Percentiles rank a stretch among this genome's conserved stretches.
Conservation (phyloP, 64 coral and sea anemone genomes). For the Platygyra sinensis region DNA sequence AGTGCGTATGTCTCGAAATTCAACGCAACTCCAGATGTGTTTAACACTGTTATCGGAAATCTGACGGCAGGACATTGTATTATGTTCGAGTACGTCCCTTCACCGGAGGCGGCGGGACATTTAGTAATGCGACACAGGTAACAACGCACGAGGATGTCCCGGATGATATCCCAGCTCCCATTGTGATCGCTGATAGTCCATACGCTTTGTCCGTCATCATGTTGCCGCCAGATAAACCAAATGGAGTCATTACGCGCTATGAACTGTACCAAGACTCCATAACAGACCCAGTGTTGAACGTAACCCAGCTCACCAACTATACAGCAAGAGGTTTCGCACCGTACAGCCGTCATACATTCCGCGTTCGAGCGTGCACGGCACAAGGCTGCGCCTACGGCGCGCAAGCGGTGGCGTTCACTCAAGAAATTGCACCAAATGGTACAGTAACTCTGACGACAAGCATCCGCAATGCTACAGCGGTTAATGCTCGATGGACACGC, state of each 20-base stretch:
- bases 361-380: slow-evolving; percentile 70
- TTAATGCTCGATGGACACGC: slow-evolving; percentile 61
- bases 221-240: slow-evolving; percentile 69
- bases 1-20: slow-evolving; percentile 58
- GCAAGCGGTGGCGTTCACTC: slow-evolving; percentile 50
- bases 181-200: slow-evolving; percentile 57
- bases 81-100: slow-evolving; percentile 76
- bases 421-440: slow-evolving; percentile 87
- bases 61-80: slow-evolving; percentile 81
- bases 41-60: slow-evolving; percentile 54
- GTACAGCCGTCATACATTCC: slow-evolving; percentile 75
- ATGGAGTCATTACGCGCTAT: slow-evolving; percentile 89
- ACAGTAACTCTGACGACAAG: slow-evolving; percentile 58
- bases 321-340: slow-evolving; percentile 59
- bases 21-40: slow-evolving; percentile 46
- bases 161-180: slow-evolving; percentile 81
- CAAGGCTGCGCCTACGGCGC: slow-evolving; percentile 75
- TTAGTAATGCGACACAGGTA: slow-evolving; percentile 74
- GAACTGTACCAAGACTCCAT: slow-evolving; percentile 71
- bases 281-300: slow-evolving; percentile 57
- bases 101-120: slow-evolving; percentile 81
- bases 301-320: slow-evolving; percentile 56
- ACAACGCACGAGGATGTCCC: slow-evolving; percentile 80
- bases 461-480: slow-evolving; percentile 75
- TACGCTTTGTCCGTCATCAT: slow-evolving; percentile 78